Evolutionary conservation across 2,113 vertebrate genomes (phyloP).

Genomic region (Thunnus maccoyii): DNA sequence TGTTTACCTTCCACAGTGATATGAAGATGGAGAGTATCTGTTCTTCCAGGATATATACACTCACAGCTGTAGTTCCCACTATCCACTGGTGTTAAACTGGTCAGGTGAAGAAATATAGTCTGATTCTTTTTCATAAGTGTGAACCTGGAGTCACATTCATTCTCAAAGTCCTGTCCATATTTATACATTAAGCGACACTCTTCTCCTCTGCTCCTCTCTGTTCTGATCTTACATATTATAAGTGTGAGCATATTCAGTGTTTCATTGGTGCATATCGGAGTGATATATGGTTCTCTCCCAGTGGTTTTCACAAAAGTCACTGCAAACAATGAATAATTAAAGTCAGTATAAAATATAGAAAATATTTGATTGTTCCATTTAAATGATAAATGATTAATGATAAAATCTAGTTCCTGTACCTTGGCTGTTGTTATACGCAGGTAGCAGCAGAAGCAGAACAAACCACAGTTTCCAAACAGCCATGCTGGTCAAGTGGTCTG

Average conservation of each 20-base stretch:
- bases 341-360: no score
- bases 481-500: constrained; percentile 1
- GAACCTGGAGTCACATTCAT: constrained; percentile 48
- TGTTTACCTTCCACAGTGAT: constrained; percentile 44
- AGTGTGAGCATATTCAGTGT: no score
- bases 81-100: constrained; percentile 22
- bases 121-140: constrained; percentile 6
- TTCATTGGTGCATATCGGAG: no score
- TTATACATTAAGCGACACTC: background rate
- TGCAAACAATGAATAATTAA: no score
- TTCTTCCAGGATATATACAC: rapidly evolving
- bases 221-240: constrained; percentile 20
- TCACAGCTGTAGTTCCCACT: constrained; percentile 43
- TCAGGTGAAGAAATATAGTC: constrained; percentile 51
- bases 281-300: no score
- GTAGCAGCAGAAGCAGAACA: constrained; percentile 23
- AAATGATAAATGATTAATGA: no score
- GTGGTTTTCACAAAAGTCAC: no score
- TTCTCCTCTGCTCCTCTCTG: background rate
- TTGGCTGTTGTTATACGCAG: rapidly evolving
- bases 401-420: constrained; percentile 13
- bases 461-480: background rate
- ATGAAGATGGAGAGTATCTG: background rate
- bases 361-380: no score
- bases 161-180: rapidly evolving